phyloP scores from a whole-genome alignment of 2,888 invertebrate species.

The Callosobruchus maculatus region DNA sequence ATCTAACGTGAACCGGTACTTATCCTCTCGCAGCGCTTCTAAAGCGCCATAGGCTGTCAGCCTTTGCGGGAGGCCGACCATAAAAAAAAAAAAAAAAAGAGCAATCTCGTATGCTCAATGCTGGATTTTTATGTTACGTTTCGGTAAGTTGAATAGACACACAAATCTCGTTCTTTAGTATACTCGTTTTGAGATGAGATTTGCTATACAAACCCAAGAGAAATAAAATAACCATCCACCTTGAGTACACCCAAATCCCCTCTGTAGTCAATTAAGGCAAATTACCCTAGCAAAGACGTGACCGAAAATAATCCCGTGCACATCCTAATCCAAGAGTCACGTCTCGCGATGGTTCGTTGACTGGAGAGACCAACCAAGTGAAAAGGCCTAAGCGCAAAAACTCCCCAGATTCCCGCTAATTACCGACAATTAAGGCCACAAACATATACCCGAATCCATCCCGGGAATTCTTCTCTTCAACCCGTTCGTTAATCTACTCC shows the following conservation, averaged over 20 bases:
- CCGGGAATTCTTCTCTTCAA: conserved; percentile 1
- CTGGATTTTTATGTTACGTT: too few relatives aligned
- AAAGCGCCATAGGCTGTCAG: too few relatives aligned
- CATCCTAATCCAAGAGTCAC: conserved; percentile 19
- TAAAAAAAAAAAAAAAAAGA: too few relatives aligned
- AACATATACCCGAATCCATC: conserved; percentile 17
- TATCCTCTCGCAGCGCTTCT: too few relatives aligned
- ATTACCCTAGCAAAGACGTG: neutral
- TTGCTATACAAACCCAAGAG: too few relatives aligned
- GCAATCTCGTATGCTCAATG: too few relatives aligned
- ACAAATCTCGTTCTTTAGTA: too few relatives aligned
- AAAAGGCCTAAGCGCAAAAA: conserved; percentile 26
- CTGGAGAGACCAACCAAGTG: conserved; percentile 28
- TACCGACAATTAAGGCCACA: conserved; percentile 31
- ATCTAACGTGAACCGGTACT: too few relatives aligned
- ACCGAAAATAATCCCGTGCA: conserved; percentile 1
- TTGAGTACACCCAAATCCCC: neutral
- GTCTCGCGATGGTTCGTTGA: conserved; percentile 31
- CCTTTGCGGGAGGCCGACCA: too few relatives aligned
- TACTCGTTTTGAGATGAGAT: too few relatives aligned
- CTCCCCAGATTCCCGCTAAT: conserved; percentile 30
- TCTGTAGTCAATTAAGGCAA: neutral
- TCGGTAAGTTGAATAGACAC: too few relatives aligned
- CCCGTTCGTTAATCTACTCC: neutral
- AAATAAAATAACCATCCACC: neutral